Base-by-base conservation (phyloP, 2,797 vertebrate species). In the Chrysolophus pictus region DNA sequence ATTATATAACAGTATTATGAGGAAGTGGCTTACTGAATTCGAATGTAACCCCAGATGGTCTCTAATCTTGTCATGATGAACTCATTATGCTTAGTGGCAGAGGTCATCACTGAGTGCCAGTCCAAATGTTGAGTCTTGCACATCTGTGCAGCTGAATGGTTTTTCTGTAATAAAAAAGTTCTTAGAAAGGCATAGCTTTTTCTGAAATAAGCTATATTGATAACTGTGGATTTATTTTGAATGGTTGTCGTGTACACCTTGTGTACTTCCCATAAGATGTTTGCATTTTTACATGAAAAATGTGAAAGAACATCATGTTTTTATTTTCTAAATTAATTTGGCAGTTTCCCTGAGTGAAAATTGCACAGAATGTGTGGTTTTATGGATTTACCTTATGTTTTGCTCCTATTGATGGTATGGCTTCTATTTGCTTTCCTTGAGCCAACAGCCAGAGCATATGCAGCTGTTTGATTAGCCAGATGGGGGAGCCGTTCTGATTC, bases 21-120 rank as follows among this genome's bases (percentile, higher is more conserved):
- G 87, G 63, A 85, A 81, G 80, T 2, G 0, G 84, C 79, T 95
- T 95, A 85, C 72, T 69, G 78, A 95, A 65, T 59, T 67, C 67
- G 33, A 21, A 70, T 75, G 78, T 93, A 92, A 94, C 95, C 80
- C 59, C 92, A 94, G 91, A 94, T 94, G 94, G 82, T 89, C 78
- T 91, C 47, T 95, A 83, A 95, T 95, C 87, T 93, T 87, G 77
- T 63, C 21, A 11, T 59, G 64, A 72, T 63, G 72, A 88, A 56
- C 42, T 92, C 42, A 7, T 62, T 71, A 42, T 58, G 39, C 59
- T 78, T 53, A 67, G 65, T 75, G 59, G 44, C n/a, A 23, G 29
- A 53, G 70, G 82, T 89, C 78, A 87, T 59, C 46, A n/a, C 44
- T 8, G 65, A 74, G 49, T 64, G 17, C 65, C 41, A 14, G 17